Conservation (phyloP, 2,888 invertebrate species). For the Diachrysia chrysitis region DNA sequence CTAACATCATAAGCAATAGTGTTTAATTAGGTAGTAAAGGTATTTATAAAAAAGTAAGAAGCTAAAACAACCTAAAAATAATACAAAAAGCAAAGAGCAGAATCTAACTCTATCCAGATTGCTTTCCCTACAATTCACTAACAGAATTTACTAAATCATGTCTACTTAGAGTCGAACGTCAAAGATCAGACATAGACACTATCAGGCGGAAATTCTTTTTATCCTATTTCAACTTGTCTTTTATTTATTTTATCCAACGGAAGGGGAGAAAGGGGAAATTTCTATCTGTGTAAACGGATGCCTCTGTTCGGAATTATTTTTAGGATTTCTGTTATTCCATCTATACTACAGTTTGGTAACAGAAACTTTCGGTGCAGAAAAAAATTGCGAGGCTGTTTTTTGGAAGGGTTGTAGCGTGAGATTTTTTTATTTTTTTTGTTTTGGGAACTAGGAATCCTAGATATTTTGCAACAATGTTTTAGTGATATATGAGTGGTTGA, state of each 20-base stretch:
- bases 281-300: conserved; percentile 51
- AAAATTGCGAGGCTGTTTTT: conserved; percentile 48
- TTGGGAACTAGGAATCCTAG: background rate
- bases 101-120: conserved; percentile 28
- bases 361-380: conserved; percentile 43
- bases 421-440: conserved; percentile 27
- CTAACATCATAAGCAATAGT: too few relatives aligned
- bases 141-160: conserved; percentile 38
- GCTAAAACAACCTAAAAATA: too few relatives aligned
- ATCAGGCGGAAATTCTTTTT: conserved; percentile 52
- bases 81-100: conserved; percentile 2
- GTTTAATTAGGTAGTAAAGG: too few relatives aligned
- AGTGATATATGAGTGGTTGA: background rate
- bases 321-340: conserved; percentile 52
- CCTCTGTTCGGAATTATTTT: conserved; percentile 50
- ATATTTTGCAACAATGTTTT: background rate
- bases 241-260: conserved; percentile 57
- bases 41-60: too few relatives aligned
- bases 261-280: conserved; percentile 39
- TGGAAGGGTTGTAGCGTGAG: conserved; percentile 27
- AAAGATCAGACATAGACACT: conserved; percentile 44
- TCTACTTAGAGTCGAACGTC: conserved; percentile 46
- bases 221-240: conserved; percentile 45
- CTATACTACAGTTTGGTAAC: conserved; percentile 44
- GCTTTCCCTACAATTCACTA: conserved; percentile 30